Evolutionary conservation across 2,888 invertebrate genomes (phyloP), one percentile per base, ranked within the genome.

Genomic region (Byasa hedistus): DNA sequence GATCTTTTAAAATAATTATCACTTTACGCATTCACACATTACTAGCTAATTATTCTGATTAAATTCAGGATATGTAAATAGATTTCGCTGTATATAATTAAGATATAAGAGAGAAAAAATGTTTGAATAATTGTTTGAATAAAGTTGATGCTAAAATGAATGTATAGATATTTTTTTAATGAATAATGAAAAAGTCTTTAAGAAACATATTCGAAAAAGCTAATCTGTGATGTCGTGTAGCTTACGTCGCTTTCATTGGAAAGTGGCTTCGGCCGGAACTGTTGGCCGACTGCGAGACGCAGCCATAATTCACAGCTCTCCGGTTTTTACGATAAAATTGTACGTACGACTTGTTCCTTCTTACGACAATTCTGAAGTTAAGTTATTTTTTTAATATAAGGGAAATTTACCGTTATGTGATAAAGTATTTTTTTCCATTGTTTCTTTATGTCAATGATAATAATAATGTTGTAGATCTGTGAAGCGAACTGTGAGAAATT

Each of bases 211-310:
- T 39, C 51, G 39, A 54, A 52, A 61, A 52, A 57, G 61, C 61
- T 58, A 63, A 55, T 44, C 65, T 55, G 60, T 12, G 57, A 51
- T 36, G 52, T 63, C 59, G 59, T 54, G 56, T 55, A 48, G 48
- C 68, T 68, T 63, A 66, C 77, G 81, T 83, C 84, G 83, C 89
- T 89, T 89, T 89, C 89, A 85, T 83, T 87, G 83, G 89, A 89
- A 90, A 90, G 88, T 83, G 71, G 76, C 70, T 73, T 65, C 72
- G 77, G 75, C 82, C 86, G 87, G 87, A 85, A 85, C 85, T 76
- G 75, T 68, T 70, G 71, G 69, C 71, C 77, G 70, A 76, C 78
- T 74, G 71, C 76, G 73, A 76, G 76, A 64, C 73, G 69, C 69
- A 70, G 70, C 71, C 79, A 76, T 78, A 77, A 77, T 73, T 76